phyloP scores from a whole-genome alignment of 2,888 invertebrate genomes.

The Plagodis pulveraria region DNA sequence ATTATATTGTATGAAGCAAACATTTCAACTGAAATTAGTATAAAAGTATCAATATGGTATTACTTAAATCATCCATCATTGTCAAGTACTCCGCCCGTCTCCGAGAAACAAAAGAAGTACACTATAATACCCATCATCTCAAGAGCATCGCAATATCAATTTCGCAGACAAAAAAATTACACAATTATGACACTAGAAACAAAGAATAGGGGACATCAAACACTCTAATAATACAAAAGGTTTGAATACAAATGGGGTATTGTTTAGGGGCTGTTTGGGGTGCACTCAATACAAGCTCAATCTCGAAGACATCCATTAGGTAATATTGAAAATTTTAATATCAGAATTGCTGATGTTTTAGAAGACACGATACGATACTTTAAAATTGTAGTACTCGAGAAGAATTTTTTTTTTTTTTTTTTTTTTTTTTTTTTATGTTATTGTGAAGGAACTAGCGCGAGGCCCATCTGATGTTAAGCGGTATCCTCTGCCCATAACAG shows the following conservation, averaged over 20 bases:
- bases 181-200: slow-evolving; percentile 43
- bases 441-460: no score
- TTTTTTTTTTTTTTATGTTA: no score
- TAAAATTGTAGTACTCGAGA: no score
- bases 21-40: no score
- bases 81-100: neutral
- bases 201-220: slow-evolving; percentile 40
- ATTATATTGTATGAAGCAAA: no score
- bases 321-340: slow-evolving; percentile 86
- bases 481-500: no score
- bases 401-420: no score
- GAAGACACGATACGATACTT: slow-evolving; percentile 41
- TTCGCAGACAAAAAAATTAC: slow-evolving; percentile 33
- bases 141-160: slow-evolving; percentile 26
- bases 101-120: slow-evolving; percentile 12
- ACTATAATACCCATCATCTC: slow-evolving; percentile 23
- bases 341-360: slow-evolving; percentile 73
- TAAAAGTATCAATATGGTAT: no score
- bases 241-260: slow-evolving; percentile 28
- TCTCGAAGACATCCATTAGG: slow-evolving; percentile 81
- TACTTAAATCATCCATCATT: no score
- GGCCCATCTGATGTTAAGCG: no score
- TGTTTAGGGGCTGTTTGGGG: slow-evolving; percentile 53
- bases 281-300: slow-evolving; percentile 72
- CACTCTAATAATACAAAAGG: slow-evolving; percentile 39